These are phyloP conservation scores for Uloborus diversus DNA, from an alignment of 1,140 invertebrate genomes.

Conservation along the genomic window DNA sequence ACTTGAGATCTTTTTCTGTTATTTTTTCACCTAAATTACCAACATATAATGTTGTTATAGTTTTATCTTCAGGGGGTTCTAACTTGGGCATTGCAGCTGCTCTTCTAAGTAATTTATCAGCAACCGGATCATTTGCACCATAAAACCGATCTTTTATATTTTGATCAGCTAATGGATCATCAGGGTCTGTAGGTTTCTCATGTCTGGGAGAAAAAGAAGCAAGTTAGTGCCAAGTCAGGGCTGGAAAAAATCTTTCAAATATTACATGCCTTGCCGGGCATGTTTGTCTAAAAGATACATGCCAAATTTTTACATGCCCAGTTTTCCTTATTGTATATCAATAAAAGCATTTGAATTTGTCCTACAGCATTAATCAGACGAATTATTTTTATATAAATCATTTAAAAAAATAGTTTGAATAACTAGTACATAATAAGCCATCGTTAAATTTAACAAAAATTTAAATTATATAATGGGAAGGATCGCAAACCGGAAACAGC, in stretches of 20 bases:
- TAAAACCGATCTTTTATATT: conserved; percentile 99
- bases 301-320: too few species aligned
- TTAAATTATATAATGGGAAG: conserved; percentile 3
- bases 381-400: too few species aligned
- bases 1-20: conserved; percentile 88
- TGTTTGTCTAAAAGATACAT: too few species aligned
- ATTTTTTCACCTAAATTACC: conserved; percentile 90
- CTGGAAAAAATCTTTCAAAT: conserved; percentile 16
- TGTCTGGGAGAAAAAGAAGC: conserved; percentile 73
- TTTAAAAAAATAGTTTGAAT: too few species aligned
- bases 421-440: too few species aligned
- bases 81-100: conserved; percentile 94
- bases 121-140: conserved; percentile 98
- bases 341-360: too few species aligned
- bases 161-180: conserved; percentile 98
- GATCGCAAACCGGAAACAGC: too few species aligned
- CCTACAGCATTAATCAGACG: too few species aligned
- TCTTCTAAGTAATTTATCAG: conserved; percentile 94
- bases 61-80: conserved; percentile 93
- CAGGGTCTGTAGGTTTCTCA: conserved; percentile 98
- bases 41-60: conserved; percentile 96
- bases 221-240: too few species aligned
- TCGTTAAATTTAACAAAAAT: neutral
- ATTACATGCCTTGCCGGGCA: too few species aligned
- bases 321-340: too few species aligned